These are phyloP conservation scores for Hyles lineata DNA, from an alignment of 2,888 invertebrate species.

Conservation along the genomic window DNA sequence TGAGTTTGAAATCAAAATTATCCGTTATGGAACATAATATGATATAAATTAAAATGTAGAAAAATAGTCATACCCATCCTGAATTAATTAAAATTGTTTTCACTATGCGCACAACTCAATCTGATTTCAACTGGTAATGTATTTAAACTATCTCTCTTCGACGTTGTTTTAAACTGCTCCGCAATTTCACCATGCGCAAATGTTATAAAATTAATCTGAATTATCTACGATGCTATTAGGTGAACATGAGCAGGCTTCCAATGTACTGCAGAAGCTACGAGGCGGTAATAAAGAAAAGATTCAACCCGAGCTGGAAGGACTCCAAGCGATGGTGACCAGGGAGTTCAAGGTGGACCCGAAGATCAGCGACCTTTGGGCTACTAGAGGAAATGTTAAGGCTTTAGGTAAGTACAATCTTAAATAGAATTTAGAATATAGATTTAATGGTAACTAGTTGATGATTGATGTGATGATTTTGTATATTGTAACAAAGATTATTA, in stretches of 20 bases:
- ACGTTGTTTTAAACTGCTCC: too few species aligned
- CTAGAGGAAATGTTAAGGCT: conserved; percentile 89
- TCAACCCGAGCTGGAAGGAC: conserved; percentile 84
- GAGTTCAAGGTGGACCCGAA: conserved; percentile 70
- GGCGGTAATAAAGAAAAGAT: conserved; percentile 85
- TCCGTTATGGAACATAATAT: too few species aligned
- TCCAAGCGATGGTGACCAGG: conserved; percentile 68
- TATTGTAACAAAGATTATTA: too few species aligned
- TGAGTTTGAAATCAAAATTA: too few species aligned
- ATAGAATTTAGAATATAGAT: neutral
- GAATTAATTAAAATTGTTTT: too few species aligned
- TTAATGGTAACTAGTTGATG: neutral
- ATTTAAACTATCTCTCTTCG: too few species aligned
- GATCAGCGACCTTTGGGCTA: conserved; percentile 87
- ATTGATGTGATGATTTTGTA: neutral
- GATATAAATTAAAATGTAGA: too few species aligned
- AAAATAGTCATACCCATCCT: too few species aligned
- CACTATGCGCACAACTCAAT: too few species aligned
- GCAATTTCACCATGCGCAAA: too few species aligned
- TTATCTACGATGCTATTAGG: conserved; percentile 47
- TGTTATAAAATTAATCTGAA: neutral
- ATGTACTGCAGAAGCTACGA: conserved; percentile 87
- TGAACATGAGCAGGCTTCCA: conserved; percentile 85
- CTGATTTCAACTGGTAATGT: too few species aligned
- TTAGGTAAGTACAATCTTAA: conserved; percentile 72